phyloP scores from a whole-genome alignment of 2,797 vertebrate genomes.

The Protosalanx chinensis region DNA sequence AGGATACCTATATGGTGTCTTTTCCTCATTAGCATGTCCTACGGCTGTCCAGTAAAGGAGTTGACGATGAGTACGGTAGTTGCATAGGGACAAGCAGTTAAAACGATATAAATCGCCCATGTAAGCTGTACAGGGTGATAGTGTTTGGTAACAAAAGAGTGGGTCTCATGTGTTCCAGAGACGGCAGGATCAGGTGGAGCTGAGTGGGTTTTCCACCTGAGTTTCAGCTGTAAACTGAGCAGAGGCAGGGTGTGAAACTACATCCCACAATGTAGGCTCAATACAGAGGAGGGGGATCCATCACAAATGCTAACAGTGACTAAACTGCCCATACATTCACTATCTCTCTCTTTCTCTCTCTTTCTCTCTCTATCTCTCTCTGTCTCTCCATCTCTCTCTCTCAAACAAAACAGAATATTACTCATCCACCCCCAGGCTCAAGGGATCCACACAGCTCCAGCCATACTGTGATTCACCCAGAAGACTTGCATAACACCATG shows the following conservation, averaged over 20 bases:
- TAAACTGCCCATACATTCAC: conserved; percentile 22
- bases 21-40: no score
- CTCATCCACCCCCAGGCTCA: conserved; percentile 62
- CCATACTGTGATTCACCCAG: conserved; percentile 61
- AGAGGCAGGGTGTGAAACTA: neutral
- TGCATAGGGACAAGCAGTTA: no score
- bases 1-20: no score
- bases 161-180: neutral
- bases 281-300: conserved; percentile 7
- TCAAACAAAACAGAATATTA: conserved; percentile 56
- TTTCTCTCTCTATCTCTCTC: neutral
- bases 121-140: neutral
- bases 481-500: conserved; percentile 64
- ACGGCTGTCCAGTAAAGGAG: no score
- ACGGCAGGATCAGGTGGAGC: neutral
- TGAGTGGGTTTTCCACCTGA: neutral
- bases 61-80: no score
- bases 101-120: no score
- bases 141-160: neutral
- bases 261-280: neutral
- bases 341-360: conserved; percentile 23
- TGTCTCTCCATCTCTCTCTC: conserved; percentile 22
- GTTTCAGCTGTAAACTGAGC: neutral
- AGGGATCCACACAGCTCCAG: conserved; percentile 61
- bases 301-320: neutral